Conservation (phyloP, 1,140 invertebrate genomes). For the Drosophila sp. region DNA sequence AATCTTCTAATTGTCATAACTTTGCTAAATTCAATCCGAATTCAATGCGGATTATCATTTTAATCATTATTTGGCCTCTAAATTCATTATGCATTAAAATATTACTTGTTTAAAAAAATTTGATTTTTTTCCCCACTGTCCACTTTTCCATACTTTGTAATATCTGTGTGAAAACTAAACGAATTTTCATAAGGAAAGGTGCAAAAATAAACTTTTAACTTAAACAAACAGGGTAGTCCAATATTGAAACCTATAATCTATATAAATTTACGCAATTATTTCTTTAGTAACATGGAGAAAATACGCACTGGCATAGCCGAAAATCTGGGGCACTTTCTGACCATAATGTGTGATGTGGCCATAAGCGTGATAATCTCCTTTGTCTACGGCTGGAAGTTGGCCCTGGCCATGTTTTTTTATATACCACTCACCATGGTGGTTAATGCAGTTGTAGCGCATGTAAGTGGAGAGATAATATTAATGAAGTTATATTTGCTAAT, state of each 20-base stretch:
- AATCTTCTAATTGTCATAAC: no score
- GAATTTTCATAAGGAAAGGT: no score
- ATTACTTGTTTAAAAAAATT: no score
- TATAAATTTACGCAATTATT: not conserved
- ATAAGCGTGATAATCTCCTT: slow-evolving; percentile 89
- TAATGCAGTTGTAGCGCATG: slow-evolving; percentile 88
- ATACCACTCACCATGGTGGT: slow-evolving; percentile 91
- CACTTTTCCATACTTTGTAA: no score
- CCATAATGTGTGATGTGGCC: slow-evolving; percentile 88
- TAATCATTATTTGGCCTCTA: no score
- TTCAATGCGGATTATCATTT: no score
- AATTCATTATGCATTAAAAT: no score
- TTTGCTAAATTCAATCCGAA: no score
- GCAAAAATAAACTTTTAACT: no score
- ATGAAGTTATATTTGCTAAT: slow-evolving; percentile 49
- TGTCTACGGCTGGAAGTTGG: slow-evolving; percentile 92
- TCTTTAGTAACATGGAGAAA: slow-evolving; percentile 92
- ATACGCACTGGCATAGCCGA: slow-evolving; percentile 94
- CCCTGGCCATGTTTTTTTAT: slow-evolving; percentile 92
- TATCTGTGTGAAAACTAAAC: no score
- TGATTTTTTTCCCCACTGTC: no score
- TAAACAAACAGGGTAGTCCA: no score
- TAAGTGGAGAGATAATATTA: slow-evolving; percentile 84
- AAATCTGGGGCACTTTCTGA: slow-evolving; percentile 92
- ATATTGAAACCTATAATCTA: not conserved